phyloP scores from a whole-genome alignment of 1,140 invertebrate genomes.

The Charaxes varanes region DNA sequence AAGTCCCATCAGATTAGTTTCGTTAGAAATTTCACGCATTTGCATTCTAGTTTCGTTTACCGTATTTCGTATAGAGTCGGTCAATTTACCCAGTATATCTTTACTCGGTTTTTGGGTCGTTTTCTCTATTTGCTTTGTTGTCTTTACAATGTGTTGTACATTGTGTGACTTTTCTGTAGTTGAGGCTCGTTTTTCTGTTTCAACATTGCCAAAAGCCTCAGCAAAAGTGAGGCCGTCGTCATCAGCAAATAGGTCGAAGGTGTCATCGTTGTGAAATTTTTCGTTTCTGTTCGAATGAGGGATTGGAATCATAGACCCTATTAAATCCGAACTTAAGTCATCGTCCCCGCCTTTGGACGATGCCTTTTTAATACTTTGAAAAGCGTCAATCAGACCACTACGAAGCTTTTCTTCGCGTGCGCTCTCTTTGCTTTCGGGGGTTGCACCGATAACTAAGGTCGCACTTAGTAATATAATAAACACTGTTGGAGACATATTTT shows the following conservation, averaged over 20 bases:
- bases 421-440: slow-evolving; percentile 39
- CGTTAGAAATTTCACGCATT: slow-evolving; percentile 29
- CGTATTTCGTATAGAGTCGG: slow-evolving; percentile 41
- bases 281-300: slow-evolving; percentile 28
- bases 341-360: slow-evolving; percentile 55
- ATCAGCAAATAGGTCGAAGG: slow-evolving; percentile 54
- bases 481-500: slow-evolving; percentile 51
- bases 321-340: slow-evolving; percentile 43
- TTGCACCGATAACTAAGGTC: slow-evolving; percentile 33
- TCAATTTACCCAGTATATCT: slow-evolving; percentile 40
- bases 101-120: slow-evolving; percentile 42
- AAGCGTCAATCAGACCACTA: slow-evolving; percentile 63
- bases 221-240: slow-evolving; percentile 58
- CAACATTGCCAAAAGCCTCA: slow-evolving; percentile 38
- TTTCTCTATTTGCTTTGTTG: slow-evolving; percentile 38
- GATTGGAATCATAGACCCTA: slow-evolving; percentile 37
- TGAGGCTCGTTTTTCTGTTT: slow-evolving; percentile 30
- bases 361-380: slow-evolving; percentile 63
- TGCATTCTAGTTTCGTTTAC: slow-evolving; percentile 47
- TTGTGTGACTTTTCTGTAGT: slow-evolving; percentile 60
- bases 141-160: slow-evolving; percentile 60
- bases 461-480: slow-evolving; percentile 42
- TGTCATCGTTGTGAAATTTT: slow-evolving; percentile 35
- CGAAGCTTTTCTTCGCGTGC: slow-evolving; percentile 56
- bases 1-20: slow-evolving; percentile 57